phyloP scores from a whole-genome alignment of 2,113 vertebrate species.

The Scytalopus superciliaris region DNA sequence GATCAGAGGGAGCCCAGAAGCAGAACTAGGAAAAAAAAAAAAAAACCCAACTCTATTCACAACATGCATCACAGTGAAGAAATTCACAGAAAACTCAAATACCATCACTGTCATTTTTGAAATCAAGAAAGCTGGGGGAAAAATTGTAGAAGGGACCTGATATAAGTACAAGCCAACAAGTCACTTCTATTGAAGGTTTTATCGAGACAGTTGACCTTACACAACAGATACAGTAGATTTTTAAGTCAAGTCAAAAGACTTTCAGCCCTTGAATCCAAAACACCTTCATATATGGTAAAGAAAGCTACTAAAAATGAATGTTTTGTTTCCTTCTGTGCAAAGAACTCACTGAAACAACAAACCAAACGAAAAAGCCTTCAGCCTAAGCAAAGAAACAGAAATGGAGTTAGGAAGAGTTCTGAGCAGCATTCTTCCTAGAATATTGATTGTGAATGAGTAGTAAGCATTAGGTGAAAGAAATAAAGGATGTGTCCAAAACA shows the following conservation, averaged over 20 bases:
- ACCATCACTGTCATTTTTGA: constrained; percentile 62
- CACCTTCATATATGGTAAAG: constrained; percentile 48
- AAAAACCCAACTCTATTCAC: constrained; percentile 13
- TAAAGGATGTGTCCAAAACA: constrained; percentile 2
- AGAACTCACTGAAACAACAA: constrained; percentile 39
- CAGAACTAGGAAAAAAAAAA: constrained; percentile 63
- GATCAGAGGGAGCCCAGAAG: constrained; percentile 74
- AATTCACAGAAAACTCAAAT: constrained; percentile 73
- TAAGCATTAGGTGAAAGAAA: not conserved
- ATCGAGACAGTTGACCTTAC: constrained; percentile 32
- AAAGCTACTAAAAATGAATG: constrained; percentile 43
- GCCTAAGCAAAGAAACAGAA: not conserved
- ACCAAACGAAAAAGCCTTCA: constrained; percentile 44
- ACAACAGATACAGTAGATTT: constrained; percentile 27
- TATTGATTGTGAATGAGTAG: not conserved
- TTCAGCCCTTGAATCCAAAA: constrained; percentile 39
- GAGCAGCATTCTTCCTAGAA: not conserved
- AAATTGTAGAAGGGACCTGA: constrained; percentile 52
- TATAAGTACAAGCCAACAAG: constrained; percentile 23
- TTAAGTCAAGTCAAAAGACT: constrained; percentile 61
- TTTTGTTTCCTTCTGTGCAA: constrained; percentile 42
- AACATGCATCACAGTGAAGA: constrained; percentile 64
- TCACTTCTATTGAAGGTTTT: constrained; percentile 36
- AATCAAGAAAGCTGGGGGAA: constrained; percentile 60
- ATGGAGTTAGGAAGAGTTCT: not conserved